Evolutionary conservation across 2,797 vertebrate species (phyloP).

Genomic region (Acipenser ruthenus): DNA sequence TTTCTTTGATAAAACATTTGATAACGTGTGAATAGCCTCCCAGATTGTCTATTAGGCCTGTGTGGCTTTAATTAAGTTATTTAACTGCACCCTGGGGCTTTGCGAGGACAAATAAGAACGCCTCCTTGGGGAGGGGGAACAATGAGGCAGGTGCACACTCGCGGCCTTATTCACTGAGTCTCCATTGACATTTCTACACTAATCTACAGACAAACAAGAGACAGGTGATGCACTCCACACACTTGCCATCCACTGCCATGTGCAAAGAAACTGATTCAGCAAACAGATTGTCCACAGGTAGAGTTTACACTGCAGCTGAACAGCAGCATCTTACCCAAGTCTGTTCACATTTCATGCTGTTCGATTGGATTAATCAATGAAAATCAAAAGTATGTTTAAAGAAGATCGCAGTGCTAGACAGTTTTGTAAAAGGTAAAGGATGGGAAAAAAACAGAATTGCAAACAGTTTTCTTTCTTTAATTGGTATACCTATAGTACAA

Average conservation of each 20-base stretch:
- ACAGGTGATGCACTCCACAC: slow-evolving; percentile 52
- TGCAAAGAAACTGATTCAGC: slow-evolving; percentile 34
- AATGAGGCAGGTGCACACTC: slow-evolving; percentile 88
- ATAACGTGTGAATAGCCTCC: slow-evolving; percentile 56
- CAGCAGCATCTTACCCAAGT: not conserved
- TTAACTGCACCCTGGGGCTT: slow-evolving; percentile 70
- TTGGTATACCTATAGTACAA: too few relatives aligned
- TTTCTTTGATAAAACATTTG: too few relatives aligned
- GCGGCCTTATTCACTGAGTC: slow-evolving; percentile 68
- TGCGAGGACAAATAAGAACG: slow-evolving; percentile 66
- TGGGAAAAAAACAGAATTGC: too few relatives aligned
- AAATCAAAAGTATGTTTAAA: too few relatives aligned
- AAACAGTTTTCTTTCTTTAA: too few relatives aligned
- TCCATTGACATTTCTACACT: slow-evolving; percentile 58
- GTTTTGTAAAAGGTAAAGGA: too few relatives aligned
- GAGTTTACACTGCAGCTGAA: not conserved
- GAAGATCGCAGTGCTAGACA: too few relatives aligned
- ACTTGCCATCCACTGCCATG: slow-evolving; percentile 37
- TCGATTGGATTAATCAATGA: too few relatives aligned
- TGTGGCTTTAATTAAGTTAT: slow-evolving; percentile 68
- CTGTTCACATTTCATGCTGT: too few relatives aligned
- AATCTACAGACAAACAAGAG: slow-evolving; percentile 66
- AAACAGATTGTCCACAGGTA: not conserved
- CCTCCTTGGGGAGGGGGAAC: slow-evolving; percentile 68
- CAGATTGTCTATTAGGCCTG: slow-evolving; percentile 66